Percentiles rank a stretch among this genome's conserved stretches.
Conservation (phyloP, 2,888 invertebrate genomes). For the Cyclophora punctaria region DNA sequence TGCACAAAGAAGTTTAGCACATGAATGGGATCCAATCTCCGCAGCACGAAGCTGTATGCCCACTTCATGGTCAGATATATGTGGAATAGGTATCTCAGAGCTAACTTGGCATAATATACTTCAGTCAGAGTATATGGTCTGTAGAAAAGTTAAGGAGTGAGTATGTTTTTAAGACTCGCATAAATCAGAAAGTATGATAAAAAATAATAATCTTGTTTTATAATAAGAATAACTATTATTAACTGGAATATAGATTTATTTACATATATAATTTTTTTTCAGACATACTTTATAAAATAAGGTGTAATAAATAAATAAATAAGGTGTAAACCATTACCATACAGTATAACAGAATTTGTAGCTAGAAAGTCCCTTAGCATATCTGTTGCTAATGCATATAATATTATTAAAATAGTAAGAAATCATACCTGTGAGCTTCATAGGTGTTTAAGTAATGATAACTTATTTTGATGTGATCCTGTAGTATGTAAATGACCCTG, state of each 20-base stretch:
- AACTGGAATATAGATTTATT: conserved; percentile 26
- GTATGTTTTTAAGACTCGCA: too few species aligned
- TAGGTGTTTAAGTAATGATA: background rate
- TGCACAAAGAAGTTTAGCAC: conserved; percentile 50
- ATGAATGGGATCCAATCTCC: conserved; percentile 33
- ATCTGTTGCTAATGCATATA: background rate
- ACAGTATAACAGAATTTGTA: too few species aligned
- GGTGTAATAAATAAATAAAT: too few species aligned
- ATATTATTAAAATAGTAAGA: too few species aligned
- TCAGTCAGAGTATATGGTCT: conserved; percentile 49
- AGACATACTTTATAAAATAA: conserved; percentile 1
- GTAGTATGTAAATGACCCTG: background rate
- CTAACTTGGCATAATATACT: conserved; percentile 43
- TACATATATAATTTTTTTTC: conserved; percentile 14
- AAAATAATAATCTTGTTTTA: too few species aligned
- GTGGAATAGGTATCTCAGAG: conserved; percentile 41
- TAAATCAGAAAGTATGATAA: too few species aligned
- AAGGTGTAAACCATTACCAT: too few species aligned
- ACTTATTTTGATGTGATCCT: conserved; percentile 7
- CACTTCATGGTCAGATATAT: conserved; percentile 42
- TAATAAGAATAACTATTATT: conserved; percentile 9
- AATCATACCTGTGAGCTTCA: background rate
- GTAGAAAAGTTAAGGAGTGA: too few species aligned
- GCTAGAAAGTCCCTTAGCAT: background rate
- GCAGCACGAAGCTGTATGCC: conserved; percentile 27